Evolutionary conservation across 2,113 vertebrate genomes (phyloP).

Genomic region (Rattus norvegicus): DNA sequence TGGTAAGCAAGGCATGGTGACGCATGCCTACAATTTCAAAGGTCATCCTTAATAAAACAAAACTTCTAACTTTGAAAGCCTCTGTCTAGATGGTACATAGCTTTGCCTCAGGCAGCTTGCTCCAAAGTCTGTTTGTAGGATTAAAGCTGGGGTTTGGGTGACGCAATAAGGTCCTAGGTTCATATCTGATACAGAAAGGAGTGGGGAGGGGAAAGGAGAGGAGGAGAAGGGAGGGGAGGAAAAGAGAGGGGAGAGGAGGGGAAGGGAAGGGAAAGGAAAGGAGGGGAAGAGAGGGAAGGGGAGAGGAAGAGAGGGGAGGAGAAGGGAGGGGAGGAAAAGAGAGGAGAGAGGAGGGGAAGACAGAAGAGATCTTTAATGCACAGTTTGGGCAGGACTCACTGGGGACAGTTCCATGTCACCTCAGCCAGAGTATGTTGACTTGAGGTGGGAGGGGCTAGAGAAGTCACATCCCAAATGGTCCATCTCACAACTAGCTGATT

Average conservation of each 20-base stretch:
- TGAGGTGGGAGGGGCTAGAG: no score
- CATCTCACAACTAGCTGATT: no score
- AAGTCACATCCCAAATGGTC: no score
- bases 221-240: background rate
- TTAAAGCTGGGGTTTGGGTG: background rate
- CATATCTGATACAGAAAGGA: background rate
- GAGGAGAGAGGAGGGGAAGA: background rate
- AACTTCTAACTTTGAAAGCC: background rate
- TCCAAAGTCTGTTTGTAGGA: background rate
- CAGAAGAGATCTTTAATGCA: no score
- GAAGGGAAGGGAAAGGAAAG: no score
- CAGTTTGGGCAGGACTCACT: no score
- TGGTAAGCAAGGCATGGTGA: background rate
- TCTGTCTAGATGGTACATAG: background rate
- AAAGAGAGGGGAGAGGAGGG: background rate
- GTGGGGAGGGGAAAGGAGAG: no score
- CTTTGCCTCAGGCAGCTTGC: background rate
- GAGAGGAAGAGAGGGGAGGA: no score
- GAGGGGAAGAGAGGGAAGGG: background rate
- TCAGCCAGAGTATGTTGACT: no score
- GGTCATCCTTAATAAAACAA: background rate
- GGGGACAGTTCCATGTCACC: no score
- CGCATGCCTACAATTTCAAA: background rate
- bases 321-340: no score
- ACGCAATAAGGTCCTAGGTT: background rate